Percentiles rank a stretch among this genome's conserved stretches.
These are phyloP conservation scores for Papilio polyxenes DNA, from an alignment of 1,140 invertebrate genomes.

Conservation along the genomic window DNA sequence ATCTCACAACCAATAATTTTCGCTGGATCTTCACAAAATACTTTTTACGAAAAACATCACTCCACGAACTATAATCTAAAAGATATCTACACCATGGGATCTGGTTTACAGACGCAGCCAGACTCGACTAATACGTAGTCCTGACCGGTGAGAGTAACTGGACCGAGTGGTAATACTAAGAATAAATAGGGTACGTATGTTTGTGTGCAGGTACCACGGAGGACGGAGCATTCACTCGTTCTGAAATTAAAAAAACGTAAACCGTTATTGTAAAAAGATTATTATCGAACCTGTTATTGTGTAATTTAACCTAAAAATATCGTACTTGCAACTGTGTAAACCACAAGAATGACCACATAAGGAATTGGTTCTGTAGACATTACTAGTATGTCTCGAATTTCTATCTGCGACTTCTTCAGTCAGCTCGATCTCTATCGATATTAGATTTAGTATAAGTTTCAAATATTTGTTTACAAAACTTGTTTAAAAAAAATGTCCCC, in stretches of 20 bases:
- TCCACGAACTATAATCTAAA: background rate
- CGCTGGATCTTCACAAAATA: background rate
- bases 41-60: background rate
- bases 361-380: background rate
- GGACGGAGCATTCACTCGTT: conserved; percentile 92
- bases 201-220: conserved; percentile 93
- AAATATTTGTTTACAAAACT: no score
- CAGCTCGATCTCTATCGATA: no score
- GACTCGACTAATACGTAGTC: conserved; percentile 96
- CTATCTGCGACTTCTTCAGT: no score
- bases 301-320: background rate
- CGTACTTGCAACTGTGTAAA: background rate
- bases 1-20: background rate
- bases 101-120: conserved; percentile 93
- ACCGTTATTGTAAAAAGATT: background rate
- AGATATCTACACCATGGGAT: conserved; percentile 60
- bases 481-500: no score
- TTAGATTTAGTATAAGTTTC: no score
- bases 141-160: conserved; percentile 93
- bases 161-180: conserved; percentile 93
- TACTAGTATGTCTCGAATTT: no score
- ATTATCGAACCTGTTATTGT: background rate
- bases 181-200: conserved; percentile 96
- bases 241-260: conserved; percentile 77
- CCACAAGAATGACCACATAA: background rate